phyloP scores from a whole-genome alignment of 1,140 invertebrate species.

The Sycophila sp. region DNA sequence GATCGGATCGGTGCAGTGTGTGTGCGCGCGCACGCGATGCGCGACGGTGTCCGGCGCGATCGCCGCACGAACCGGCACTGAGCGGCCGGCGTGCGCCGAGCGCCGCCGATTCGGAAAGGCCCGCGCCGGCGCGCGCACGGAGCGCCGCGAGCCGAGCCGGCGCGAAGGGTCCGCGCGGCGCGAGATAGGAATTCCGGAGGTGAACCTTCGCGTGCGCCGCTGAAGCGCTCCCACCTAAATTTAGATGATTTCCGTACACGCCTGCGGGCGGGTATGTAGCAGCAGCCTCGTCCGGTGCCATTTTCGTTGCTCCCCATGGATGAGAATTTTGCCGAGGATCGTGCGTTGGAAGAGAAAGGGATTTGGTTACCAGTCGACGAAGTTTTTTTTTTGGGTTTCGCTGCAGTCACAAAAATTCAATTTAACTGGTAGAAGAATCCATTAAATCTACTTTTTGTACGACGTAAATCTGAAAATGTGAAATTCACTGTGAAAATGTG shows the following conservation, averaged over 20 bases:
- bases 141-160: conserved; percentile 35
- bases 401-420: too few relatives aligned
- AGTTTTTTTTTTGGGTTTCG: too few relatives aligned
- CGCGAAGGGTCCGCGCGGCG: conserved; percentile 8
- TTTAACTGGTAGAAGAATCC: too few relatives aligned
- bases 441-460: too few relatives aligned
- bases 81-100: conserved; percentile 37
- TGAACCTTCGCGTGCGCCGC: neutral
- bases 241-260: conserved; percentile 28
- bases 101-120: conserved; percentile 29
- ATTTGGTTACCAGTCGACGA: too few relatives aligned
- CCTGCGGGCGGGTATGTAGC: too few relatives aligned
- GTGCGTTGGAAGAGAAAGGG: too few relatives aligned
- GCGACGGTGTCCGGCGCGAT: conserved; percentile 50
- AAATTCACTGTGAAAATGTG: too few relatives aligned
- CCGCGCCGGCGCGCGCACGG: conserved; percentile 43
- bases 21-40: conserved; percentile 45
- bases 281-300: too few relatives aligned
- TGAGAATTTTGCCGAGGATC: too few relatives aligned
- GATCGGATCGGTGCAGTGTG: neutral
- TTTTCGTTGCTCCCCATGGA: too few relatives aligned
- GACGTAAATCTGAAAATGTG: too few relatives aligned
- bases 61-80: conserved; percentile 59
- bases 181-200: conserved; percentile 20
- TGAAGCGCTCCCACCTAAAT: conserved; percentile 25